Base-by-base conservation (phyloP, 2,888 invertebrate species). In the Polia nebulosa region DNA sequence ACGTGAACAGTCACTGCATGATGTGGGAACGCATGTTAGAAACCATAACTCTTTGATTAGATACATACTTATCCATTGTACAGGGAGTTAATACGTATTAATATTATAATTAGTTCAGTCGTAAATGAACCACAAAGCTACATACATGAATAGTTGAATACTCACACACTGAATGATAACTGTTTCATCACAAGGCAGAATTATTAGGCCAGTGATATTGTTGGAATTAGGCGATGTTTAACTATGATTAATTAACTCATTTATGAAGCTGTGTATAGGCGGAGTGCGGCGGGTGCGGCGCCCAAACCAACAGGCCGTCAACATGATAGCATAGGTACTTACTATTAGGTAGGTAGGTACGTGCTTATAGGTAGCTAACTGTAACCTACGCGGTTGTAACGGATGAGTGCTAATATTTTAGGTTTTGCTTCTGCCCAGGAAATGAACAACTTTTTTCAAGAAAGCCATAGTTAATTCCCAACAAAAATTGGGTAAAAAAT, bases 181-280 rank as follows among this genome's bases (percentile, higher is more conserved):
- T 64, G 60, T 69, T 66, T 65, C 62, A 64, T 58, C 63, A 58
- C 39, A 64, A 58, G 45, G 34, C 68, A 39, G 25, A 53, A 60
- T 70, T 72, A 67, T 69, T 74, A 77, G 73, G 56, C 49, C 60
- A 81, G 60, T 61, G 64, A 65, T 80, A 70, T 70, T 57, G 65
- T 69, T 65, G 61, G 73, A 84, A 73, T 68, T 81, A 87, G 87
- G 80, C 83, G 86, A 85, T 86, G 88, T 88, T 89, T 86, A 90
- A 90, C 89, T 88, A 90, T 90, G 88, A 93, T 90, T 90, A 91
- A 92, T 91, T 91, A 90, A 89, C 85, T 89, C 87, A 89, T 91
- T 90, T 88, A 90, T 87, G 86, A 87, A 85, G 87, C 87, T 82
- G 80, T 85, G 87, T 87, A 87, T 88, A 86, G 84, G 78, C 82